A percentile compares a stretch with the other conserved stretches of the same genome.
These are phyloP conservation scores for Sarcophaga variegata DNA, from an alignment of 2,888 invertebrate species.

Conservation along the genomic window DNA sequence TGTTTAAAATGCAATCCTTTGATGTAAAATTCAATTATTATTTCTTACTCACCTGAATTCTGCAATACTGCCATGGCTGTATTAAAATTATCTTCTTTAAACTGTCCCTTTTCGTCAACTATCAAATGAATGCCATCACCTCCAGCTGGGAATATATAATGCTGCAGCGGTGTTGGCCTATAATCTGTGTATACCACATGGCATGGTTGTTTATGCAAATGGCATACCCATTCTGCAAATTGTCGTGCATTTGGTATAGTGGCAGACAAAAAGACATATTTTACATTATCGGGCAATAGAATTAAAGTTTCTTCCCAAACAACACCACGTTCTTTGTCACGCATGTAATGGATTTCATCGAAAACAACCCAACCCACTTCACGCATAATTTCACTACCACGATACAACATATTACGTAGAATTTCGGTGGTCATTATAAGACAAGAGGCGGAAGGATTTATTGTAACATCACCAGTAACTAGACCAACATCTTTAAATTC, in stretches of 20 bases:
- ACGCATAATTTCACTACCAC: constrained; percentile 98
- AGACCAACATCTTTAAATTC: constrained; percentile 99
- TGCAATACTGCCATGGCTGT: constrained; percentile 97
- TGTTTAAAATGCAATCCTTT: neutral
- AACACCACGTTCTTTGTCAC: constrained; percentile 99
- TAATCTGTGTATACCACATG: constrained; percentile 99
- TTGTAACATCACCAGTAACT: constrained; percentile 99
- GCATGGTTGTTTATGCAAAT: constrained; percentile 97
- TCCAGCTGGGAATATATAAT: constrained; percentile 98
- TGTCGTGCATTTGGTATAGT: constrained; percentile 99
- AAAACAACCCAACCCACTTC: constrained; percentile 99
- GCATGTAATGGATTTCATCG: constrained; percentile 99
- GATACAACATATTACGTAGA: constrained; percentile 98
- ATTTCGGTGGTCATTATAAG: constrained; percentile 99
- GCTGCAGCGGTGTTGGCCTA: constrained; percentile 98
- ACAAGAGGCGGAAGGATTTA: constrained; percentile 98
- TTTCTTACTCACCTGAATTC: constrained; percentile 85
- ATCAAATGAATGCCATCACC: constrained; percentile 98
- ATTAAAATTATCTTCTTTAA: constrained; percentile 98
- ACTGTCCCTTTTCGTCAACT: constrained; percentile 96
- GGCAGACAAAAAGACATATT: constrained; percentile 99
- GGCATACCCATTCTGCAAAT: constrained; percentile 96
- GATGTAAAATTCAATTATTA: neutral
- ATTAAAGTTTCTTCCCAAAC: constrained; percentile 99
- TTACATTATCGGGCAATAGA: constrained; percentile 97